phyloP scores from a whole-genome alignment of 1,140 invertebrate genomes.

The Planococcus citri region DNA sequence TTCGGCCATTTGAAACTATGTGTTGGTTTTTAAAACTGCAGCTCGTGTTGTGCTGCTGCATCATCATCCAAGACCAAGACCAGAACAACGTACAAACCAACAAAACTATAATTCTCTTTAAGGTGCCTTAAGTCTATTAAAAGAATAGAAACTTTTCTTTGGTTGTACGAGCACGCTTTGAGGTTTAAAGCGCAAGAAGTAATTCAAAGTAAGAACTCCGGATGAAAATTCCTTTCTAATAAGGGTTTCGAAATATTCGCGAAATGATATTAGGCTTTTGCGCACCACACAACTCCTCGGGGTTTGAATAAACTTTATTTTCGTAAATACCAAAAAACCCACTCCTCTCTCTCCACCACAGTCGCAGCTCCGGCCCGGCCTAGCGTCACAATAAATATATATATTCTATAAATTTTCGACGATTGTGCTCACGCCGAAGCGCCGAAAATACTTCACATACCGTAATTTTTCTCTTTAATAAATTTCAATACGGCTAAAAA shows the following conservation, averaged over 20 bases:
- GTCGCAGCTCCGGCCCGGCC: too few relatives aligned
- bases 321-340: neutral
- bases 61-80: neutral
- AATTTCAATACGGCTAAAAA: too few relatives aligned
- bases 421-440: too few relatives aligned
- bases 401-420: too few relatives aligned
- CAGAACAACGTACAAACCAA: neutral
- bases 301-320: slow-evolving; percentile 8
- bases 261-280: slow-evolving; percentile 3
- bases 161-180: neutral
- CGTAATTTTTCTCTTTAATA: too few relatives aligned
- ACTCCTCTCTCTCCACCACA: neutral
- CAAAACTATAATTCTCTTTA: slow-evolving; percentile 4
- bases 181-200: neutral
- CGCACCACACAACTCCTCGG: neutral
- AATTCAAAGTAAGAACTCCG: neutral
- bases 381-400: too few relatives aligned
- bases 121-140: slow-evolving; percentile 6
- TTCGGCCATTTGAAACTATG: neutral
- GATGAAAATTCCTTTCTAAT: slow-evolving; percentile 6
- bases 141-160: neutral
- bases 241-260: neutral
- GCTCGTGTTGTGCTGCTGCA: too few relatives aligned
- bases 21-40: neutral
- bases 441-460: too few relatives aligned